A percentile compares a stretch with the other conserved stretches of the same genome.
Evolutionary conservation across 1,140 invertebrate genomes (phyloP).

Genomic region (Lethrus apterus): DNA sequence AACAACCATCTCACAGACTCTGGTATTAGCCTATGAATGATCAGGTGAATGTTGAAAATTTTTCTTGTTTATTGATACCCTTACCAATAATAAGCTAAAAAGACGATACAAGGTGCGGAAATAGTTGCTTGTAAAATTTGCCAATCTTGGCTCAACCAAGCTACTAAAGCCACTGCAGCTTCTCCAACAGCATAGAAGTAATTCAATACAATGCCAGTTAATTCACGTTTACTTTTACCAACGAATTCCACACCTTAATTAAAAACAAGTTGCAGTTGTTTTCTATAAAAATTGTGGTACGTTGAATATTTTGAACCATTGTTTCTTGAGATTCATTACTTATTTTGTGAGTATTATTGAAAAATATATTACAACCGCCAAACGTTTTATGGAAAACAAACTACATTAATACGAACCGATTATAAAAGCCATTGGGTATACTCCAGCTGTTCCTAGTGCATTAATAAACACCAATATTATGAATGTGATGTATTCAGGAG

Average conservation of each 20-base stretch:
- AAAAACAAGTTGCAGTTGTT: too few species aligned
- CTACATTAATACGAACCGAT: constrained; percentile 48
- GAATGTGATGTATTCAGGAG: constrained; percentile 49
- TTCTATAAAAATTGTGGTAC: too few species aligned
- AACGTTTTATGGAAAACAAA: too few species aligned
- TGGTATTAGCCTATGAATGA: constrained; percentile 46
- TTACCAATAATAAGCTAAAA: constrained; percentile 52
- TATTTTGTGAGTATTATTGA: too few species aligned
- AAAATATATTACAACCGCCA: too few species aligned
- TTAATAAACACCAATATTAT: constrained; percentile 50
- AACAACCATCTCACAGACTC: constrained; percentile 59
- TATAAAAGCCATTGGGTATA: constrained; percentile 56
- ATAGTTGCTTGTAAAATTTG: constrained; percentile 49
- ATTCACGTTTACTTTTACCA: constrained; percentile 52
- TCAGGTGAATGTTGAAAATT: background rate
- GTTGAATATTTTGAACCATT: too few species aligned
- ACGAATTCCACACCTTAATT: constrained; percentile 57
- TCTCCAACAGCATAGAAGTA: constrained; percentile 62
- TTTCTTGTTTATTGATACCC: constrained; percentile 1
- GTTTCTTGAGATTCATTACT: too few species aligned
- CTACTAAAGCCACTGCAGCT: constrained; percentile 50
- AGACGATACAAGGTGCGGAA: constrained; percentile 48
- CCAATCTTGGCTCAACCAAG: constrained; percentile 54
- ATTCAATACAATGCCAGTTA: constrained; percentile 54
- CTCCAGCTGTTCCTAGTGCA: constrained; percentile 51